These are phyloP conservation scores for Crocidura indochinensis DNA, from an alignment of 2,797 vertebrate species.

Conservation along the genomic window DNA sequence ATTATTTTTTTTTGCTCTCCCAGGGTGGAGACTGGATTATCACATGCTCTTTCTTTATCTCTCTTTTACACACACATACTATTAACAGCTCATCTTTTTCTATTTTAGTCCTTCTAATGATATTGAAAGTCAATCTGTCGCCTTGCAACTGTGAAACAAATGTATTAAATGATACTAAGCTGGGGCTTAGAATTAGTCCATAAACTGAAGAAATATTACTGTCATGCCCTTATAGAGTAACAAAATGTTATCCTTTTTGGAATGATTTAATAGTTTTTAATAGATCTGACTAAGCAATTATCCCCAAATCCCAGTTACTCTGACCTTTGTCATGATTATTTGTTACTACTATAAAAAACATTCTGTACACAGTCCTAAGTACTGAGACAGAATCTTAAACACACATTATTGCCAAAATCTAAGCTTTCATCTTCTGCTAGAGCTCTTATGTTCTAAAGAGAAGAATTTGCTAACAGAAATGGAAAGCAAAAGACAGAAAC, in stretches of 20 bases:
- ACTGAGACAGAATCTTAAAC: neutral
- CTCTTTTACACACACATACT: neutral
- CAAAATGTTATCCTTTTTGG: constrained; percentile 51
- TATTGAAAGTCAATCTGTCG: constrained; percentile 62
- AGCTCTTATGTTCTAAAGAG: constrained; percentile 40
- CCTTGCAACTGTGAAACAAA: constrained; percentile 56
- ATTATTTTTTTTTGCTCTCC: constrained; percentile 28
- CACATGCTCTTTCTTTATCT: neutral
- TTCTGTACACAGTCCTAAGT: constrained; percentile 6
- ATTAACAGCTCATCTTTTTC: constrained; percentile 38
- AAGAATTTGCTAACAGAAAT: constrained; percentile 43
- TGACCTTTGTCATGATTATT: constrained; percentile 54
- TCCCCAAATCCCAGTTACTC: constrained; percentile 58
- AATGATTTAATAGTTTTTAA: constrained; percentile 78
- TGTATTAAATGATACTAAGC: constrained; percentile 54
- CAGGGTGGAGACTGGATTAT: neutral
- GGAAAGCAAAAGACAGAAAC: constrained; percentile 23
- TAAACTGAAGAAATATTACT: constrained; percentile 35
- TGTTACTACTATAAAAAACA: constrained; percentile 49
- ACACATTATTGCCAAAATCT: neutral
- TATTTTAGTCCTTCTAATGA: constrained; percentile 59
- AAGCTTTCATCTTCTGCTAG: constrained; percentile 33
- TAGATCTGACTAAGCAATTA: constrained; percentile 79
- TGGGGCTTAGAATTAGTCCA: constrained; percentile 31
- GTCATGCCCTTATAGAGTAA: constrained; percentile 42